Conservation (phyloP, 2,888 invertebrate species). For the Melanostoma mellinum region DNA sequence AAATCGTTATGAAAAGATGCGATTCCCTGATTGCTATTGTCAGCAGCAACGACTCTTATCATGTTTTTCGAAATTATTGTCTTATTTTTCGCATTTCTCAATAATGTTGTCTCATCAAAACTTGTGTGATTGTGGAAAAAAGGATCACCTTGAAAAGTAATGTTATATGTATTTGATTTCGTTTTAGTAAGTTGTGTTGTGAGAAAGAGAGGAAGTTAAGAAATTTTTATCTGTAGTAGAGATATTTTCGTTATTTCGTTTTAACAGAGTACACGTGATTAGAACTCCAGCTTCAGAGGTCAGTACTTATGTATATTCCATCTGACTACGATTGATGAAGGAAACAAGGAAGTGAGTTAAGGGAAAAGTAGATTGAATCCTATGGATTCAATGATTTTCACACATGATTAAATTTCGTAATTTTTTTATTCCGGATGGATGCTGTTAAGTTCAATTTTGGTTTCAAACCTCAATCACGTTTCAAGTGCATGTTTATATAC, state of each 20-base stretch:
- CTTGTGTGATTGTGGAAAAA: constrained; percentile 23
- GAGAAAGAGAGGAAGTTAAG: background rate
- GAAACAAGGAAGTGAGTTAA: too few species aligned
- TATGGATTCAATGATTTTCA: too few species aligned
- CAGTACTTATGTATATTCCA: background rate
- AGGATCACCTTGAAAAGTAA: constrained; percentile 17
- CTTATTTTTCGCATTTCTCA: constrained; percentile 37
- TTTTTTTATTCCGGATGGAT: too few species aligned
- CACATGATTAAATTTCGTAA: too few species aligned
- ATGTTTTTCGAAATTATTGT: constrained; percentile 27
- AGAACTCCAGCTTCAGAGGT: constrained; percentile 8
- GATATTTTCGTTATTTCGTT: background rate
- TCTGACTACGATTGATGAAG: too few species aligned
- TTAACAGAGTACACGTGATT: constrained; percentile 5
- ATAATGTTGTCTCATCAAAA: constrained; percentile 19
- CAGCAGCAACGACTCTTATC: constrained; percentile 37
- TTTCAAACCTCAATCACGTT: constrained; percentile 1
- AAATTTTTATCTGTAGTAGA: constrained; percentile 1
- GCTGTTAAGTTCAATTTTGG: too few species aligned
- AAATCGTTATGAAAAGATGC: constrained; percentile 13
- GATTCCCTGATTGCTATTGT: constrained; percentile 6
- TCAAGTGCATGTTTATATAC: background rate
- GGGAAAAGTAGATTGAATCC: too few species aligned
- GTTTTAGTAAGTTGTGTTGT: too few species aligned
- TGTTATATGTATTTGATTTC: constrained; percentile 4